These are phyloP conservation scores for Cassiopea xamachana DNA, from an alignment of 30 jellyfish, hydroid and myxozoan genomes.

Conservation along the genomic window DNA sequence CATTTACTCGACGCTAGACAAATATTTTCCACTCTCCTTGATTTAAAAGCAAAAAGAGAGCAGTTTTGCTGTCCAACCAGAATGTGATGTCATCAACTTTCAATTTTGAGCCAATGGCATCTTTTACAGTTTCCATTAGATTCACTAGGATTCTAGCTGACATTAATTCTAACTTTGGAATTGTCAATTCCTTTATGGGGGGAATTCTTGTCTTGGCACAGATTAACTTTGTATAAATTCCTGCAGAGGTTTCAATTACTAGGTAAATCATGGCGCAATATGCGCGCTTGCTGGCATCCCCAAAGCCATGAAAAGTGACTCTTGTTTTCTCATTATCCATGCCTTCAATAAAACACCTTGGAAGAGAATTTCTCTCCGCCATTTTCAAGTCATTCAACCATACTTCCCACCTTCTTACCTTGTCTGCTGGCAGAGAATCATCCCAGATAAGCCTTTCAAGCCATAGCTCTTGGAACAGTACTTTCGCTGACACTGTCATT, in stretches of 20 bases:
- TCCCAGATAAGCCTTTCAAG: conserved; percentile 10
- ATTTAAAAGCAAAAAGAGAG: too few relatives aligned
- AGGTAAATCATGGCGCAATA: neutral
- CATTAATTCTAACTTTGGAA: too few relatives aligned
- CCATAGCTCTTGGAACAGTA: conserved; percentile 28
- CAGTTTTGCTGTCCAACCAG: too few relatives aligned
- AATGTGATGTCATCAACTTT: too few relatives aligned
- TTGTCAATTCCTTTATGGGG: too few relatives aligned
- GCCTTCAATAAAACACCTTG: conserved; percentile 16
- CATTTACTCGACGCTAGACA: too few relatives aligned
- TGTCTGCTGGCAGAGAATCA: conserved; percentile 43
- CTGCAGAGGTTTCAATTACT: neutral
- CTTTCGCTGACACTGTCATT: conserved; percentile 24
- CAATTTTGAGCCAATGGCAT: too few relatives aligned
- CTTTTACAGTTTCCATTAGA: neutral
- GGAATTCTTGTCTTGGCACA: too few relatives aligned
- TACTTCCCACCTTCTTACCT: conserved; percentile 34
- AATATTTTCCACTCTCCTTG: too few relatives aligned
- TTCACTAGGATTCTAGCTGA: too few relatives aligned
- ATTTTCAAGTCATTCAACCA: conserved; percentile 28
- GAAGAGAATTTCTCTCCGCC: neutral
- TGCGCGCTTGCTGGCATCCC: neutral
- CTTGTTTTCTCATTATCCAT: neutral
- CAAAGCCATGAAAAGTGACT: neutral
- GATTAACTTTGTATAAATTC: neutral